Evolutionary conservation across 2,888 invertebrate genomes (phyloP), one percentile per base, ranked within the genome.

Genomic region (Seira musarum): DNA sequence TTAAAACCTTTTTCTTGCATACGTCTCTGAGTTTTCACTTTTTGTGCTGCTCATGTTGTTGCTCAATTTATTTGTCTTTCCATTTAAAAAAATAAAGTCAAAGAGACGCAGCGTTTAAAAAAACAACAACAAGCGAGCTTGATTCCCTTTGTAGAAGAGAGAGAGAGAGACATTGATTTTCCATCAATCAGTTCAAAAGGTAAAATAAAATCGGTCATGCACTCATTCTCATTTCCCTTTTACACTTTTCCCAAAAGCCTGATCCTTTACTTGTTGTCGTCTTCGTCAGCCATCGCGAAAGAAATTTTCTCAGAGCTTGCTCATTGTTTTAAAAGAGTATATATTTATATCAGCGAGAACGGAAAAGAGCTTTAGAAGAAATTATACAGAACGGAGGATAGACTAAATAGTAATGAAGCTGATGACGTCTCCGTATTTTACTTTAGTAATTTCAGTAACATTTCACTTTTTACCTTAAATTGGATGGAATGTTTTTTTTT

Each of bases 401-500:
- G 49, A 49, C 49, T 49, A 49, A 49, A 49, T 49, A 49, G 15
- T 49, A 49, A 49, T 49, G 49, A 49, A n/a, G 49, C 17, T 49
- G 49, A 49, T 49, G 49, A 49, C 49, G 49, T 49, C 17, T 49
- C 49, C 8, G 30, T 49, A 49, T 49, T 49, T 49, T 49, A n/a
- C 15, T 8, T 49, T 3, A 13, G 15, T 49, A n/a, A n/a, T n/a
- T 49, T 49, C 15, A 2, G 49, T 49, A 30, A n/a, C n/a, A n/a
- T n/a, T 13, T 49, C 49, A 40, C 49, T 49, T 49, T 49, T 49
- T 13, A 2, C 30, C 17, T 8, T 49, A 49, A 49, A 49, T 49
- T 15, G 6, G 17, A 30, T 30, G n/a, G n/a, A n/a, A 49, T 49
- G 49, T 49, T 5, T 49, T 49, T 49, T 8, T n/a, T n/a, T n/a